Evolutionary conservation across 2,113 vertebrate species (phyloP).

Genomic region (Callipepla squamata): DNA sequence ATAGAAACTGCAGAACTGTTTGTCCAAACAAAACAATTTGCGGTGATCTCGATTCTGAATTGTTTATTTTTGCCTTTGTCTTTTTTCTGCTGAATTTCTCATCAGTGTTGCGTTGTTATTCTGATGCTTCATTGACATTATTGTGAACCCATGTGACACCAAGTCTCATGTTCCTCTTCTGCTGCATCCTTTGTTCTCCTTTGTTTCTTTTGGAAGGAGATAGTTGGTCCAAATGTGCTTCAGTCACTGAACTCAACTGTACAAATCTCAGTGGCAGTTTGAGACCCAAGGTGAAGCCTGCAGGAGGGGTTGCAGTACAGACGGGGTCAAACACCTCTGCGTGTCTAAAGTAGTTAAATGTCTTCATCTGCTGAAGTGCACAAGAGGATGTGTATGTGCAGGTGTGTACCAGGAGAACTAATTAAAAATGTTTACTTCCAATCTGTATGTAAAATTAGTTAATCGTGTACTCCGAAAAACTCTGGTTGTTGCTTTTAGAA

Average conservation of each 20-base stretch:
- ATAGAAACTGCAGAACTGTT: neutral
- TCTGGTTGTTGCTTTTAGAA: neutral
- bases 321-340: neutral
- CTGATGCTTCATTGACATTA: neutral
- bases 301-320: neutral
- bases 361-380: neutral
- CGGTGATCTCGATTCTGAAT: constrained; percentile 33
- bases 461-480: neutral
- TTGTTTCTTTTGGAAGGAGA: neutral
- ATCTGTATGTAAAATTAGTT: neutral
- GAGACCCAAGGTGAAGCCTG: rapidly evolving
- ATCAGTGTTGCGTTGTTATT: neutral
- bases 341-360: neutral
- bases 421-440: neutral
- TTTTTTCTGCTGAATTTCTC: constrained; percentile 15
- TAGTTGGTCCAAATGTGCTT: neutral
- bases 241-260: neutral
- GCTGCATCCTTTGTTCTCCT: neutral
- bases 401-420: neutral
- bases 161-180: neutral
- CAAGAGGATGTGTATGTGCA: neutral
- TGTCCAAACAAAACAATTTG: constrained; percentile 25
- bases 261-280: neutral
- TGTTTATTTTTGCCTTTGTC: constrained; percentile 24
- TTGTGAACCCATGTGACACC: constrained; percentile 47